Evolutionary conservation across 2,113 vertebrate species (phyloP).

Genomic region (Gobiocypris rarus): DNA sequence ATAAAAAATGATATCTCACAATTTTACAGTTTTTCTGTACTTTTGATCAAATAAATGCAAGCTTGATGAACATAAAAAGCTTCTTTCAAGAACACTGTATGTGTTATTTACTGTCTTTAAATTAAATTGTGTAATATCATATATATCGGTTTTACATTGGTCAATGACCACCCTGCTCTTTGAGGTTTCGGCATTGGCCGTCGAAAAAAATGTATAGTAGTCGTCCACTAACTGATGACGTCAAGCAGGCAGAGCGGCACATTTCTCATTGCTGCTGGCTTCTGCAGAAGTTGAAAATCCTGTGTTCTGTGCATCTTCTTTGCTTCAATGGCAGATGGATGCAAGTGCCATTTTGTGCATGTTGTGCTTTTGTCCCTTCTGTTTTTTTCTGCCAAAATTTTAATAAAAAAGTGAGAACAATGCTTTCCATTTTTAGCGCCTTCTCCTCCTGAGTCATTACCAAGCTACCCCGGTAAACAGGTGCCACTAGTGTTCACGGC

Average conservation of each 20-base stretch:
- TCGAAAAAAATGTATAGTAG: no score
- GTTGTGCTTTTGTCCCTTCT: not conserved
- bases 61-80: no score
- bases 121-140: no score
- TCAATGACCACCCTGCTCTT: no score
- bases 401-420: not conserved
- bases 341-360: not conserved
- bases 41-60: no score
- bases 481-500: not conserved
- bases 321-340: not conserved
- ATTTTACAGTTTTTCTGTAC: no score
- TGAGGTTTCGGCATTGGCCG: no score
- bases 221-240: not conserved
- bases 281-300: not conserved
- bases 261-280: not conserved
- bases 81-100: no score
- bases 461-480: not conserved
- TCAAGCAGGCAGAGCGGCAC: not conserved
- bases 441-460: not conserved
- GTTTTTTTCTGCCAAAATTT: not conserved
- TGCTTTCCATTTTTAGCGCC: not conserved
- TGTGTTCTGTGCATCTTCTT: not conserved
- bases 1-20: no score
- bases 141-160: no score
- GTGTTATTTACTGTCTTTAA: no score